Base-by-base conservation (phyloP, 2,113 vertebrate species). In the Cisticola juncidis region DNA sequence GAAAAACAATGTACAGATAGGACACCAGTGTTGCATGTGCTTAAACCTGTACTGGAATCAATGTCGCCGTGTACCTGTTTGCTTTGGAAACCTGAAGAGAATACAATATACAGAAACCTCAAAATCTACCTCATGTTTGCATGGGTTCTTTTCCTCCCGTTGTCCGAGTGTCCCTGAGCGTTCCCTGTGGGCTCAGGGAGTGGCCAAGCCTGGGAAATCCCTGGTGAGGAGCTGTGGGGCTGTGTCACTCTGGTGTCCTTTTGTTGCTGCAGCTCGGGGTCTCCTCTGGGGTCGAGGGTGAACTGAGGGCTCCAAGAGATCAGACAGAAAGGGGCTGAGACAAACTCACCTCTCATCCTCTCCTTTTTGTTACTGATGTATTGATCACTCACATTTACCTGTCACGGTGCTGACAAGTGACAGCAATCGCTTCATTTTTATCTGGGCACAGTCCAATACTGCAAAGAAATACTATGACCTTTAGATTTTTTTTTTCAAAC, bases 41-140 rank as follows among this genome's bases (percentile, higher is more conserved):
- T 97, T 82, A 12, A 51, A 81, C 74, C 61, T 90, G 93, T 92
- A 88, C 33, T 70, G 93, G 50, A 91, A 91, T 91, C 35, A 62
- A 73, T 77, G 90, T 94, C 58, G 45, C 78, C 15, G 29, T 87
- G 86, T 88, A 91, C 72, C 66, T 73, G 58, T 88, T 94, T 81
- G 77, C 89, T 91, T 73, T 86, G 69, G 45, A 81, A 86, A 66
- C 35, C 83, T 92, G 90, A 79, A 88, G 84, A 85, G 64, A 95
- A 96, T 91, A 92, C 91, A 96, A 92, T 91, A 88, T 74, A 95
- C 66, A 61, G 89, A 91, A 87, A 85, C 50, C 76, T 96, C 86
- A 83, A 82, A 69, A 74, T 48, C 80, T 79, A 79, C 86, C 80
- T 87, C 82, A 88, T 65, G 90, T 85, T 96, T 92, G 70, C 42